phyloP scores from a whole-genome alignment of 2,797 vertebrate genomes.

The Hyperoplus immaculatus region DNA sequence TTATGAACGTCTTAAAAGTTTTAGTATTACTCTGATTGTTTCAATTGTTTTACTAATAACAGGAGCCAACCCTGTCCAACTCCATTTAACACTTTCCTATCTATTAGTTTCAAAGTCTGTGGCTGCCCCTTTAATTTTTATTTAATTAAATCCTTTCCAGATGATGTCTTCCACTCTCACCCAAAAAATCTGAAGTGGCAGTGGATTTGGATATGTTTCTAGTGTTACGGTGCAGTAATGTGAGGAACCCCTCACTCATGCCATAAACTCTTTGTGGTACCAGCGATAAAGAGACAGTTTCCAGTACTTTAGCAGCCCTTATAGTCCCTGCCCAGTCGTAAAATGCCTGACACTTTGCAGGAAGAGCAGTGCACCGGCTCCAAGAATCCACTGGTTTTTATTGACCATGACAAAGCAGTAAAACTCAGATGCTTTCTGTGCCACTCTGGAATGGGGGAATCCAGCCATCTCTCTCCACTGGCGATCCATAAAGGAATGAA shows the following conservation, averaged over 20 bases:
- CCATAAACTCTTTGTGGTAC: constrained; percentile 79
- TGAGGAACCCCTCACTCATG: constrained; percentile 61
- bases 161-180: neutral
- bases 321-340: constrained; percentile 73
- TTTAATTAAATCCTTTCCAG: neutral
- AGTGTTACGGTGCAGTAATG: constrained; percentile 37
- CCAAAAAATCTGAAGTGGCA: constrained; percentile 3
- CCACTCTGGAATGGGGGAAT: constrained; percentile 75
- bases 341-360: constrained; percentile 81
- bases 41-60: neutral
- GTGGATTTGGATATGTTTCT: constrained; percentile 27
- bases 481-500: constrained; percentile 69
- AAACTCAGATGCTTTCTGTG: constrained; percentile 79
- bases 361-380: constrained; percentile 66
- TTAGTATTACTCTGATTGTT: too few species aligned
- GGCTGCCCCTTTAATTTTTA: neutral
- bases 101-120: neutral
- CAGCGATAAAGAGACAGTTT: constrained; percentile 83
- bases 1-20: neutral
- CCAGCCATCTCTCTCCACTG: constrained; percentile 61
- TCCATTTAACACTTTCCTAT: neutral
- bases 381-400: constrained; percentile 81
- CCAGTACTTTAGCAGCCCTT: constrained; percentile 78
- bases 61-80: neutral
- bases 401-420: constrained; percentile 79